Evolutionary conservation across 2,888 invertebrate genomes (phyloP).

Genomic region (Sepiola atlantica): DNA sequence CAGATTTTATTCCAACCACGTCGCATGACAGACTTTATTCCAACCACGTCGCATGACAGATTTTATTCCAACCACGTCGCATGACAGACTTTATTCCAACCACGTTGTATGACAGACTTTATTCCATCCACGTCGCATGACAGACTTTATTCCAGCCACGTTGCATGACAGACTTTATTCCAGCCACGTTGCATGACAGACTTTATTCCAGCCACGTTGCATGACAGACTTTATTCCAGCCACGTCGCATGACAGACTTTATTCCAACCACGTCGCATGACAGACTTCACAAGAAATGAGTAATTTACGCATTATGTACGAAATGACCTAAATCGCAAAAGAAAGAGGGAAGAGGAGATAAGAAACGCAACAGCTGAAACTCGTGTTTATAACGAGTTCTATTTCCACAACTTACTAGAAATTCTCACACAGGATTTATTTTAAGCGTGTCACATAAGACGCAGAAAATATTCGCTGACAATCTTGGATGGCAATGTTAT

Average conservation of each 20-base stretch:
- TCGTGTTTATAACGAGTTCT: not conserved
- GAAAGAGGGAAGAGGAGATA: not conserved
- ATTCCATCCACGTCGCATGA: not conserved
- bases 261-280: not conserved
- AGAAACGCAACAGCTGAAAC: not conserved
- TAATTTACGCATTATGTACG: not conserved
- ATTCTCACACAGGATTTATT: not conserved
- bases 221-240: not conserved
- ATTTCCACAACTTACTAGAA: not conserved
- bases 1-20: no score
- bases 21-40: not conserved
- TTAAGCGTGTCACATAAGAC: not conserved
- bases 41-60: no score
- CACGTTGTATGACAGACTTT: not conserved
- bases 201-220: not conserved
- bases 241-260: not conserved
- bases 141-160: not conserved
- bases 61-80: no score
- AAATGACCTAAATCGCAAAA: not conserved
- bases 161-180: not conserved
- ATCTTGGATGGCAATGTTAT: not conserved
- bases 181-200: no score
- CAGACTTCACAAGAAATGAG: not conserved
- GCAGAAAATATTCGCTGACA: not conserved
- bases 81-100: not conserved